Evolutionary conservation across 2,113 vertebrate species (phyloP).

Genomic region (Neofelis nebulosa): DNA sequence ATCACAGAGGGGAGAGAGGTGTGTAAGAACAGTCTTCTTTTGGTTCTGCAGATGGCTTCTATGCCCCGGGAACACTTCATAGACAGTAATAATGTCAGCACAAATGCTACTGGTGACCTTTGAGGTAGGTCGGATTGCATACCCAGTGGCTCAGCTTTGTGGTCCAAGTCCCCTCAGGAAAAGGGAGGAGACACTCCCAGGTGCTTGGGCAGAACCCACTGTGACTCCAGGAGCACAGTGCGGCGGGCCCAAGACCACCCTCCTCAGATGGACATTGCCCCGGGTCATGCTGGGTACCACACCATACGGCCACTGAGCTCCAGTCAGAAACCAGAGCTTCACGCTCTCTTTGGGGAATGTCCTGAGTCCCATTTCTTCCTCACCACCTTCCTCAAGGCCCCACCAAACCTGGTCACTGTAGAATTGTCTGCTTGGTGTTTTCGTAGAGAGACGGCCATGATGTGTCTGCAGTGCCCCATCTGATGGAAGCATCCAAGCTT

Average conservation of each 20-base stretch:
- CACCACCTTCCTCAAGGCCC: background rate
- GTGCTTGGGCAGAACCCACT: background rate
- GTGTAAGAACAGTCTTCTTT: background rate
- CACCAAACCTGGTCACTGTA: background rate
- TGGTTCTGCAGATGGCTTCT: background rate
- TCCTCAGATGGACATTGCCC: background rate
- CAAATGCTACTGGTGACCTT: background rate
- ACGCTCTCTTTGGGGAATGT: background rate
- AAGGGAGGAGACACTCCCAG: no score
- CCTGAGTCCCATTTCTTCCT: background rate
- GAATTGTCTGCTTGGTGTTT: background rate
- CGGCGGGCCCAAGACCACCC: rapidly evolving
- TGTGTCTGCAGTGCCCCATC: background rate
- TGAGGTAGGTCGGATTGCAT: background rate
- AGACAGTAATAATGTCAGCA: background rate
- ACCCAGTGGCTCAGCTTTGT: background rate
- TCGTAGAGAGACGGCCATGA: background rate
- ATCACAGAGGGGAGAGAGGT: background rate
- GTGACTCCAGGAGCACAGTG: background rate
- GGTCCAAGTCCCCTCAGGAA: background rate
- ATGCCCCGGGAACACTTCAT: background rate
- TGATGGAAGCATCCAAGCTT: background rate
- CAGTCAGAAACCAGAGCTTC: background rate
- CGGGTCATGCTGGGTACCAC: background rate
- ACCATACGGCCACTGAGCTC: background rate